Percentiles rank a stretch among this genome's conserved stretches.
phyloP scores from a whole-genome alignment of 2,888 invertebrate genomes.

The Odontomyia ornata region DNA sequence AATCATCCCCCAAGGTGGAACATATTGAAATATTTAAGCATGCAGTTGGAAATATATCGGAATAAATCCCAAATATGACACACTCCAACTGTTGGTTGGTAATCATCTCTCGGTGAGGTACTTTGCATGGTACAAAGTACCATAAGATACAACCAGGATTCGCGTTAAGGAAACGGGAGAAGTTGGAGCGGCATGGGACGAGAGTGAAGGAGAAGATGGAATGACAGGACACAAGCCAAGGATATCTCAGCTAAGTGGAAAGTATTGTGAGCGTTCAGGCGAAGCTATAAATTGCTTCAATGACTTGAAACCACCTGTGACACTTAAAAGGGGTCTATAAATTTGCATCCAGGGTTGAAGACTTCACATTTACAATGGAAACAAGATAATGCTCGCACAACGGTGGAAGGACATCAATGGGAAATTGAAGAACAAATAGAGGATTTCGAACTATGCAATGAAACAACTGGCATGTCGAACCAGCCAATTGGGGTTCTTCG shows the following conservation, averaged over 20 bases:
- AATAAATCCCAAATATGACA: constrained; percentile 36
- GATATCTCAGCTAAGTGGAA: constrained; percentile 32
- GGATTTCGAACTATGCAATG: no score
- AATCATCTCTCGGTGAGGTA: constrained; percentile 22
- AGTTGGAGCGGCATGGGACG: neutral
- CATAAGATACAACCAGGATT: neutral
- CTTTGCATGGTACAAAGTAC: constrained; percentile 6
- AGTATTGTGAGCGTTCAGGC: constrained; percentile 43
- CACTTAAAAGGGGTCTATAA: constrained; percentile 51
- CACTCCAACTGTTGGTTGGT: constrained; percentile 20
- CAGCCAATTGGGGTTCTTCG: neutral
- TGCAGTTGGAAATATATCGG: constrained; percentile 20
- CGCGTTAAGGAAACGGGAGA: neutral
- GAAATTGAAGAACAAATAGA: neutral
- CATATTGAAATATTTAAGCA: constrained; percentile 34
- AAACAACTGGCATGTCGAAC: neutral
- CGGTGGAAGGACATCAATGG: neutral
- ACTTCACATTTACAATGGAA: constrained; percentile 20
- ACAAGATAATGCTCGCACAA: neutral
- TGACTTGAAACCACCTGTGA: constrained; percentile 52
- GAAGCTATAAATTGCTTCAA: constrained; percentile 50
- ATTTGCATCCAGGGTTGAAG: constrained; percentile 49
- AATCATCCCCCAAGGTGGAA: constrained; percentile 8
- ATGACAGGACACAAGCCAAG: neutral
- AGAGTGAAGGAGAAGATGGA: neutral